Base-by-base conservation (phyloP, 2,888 invertebrate genomes). In the Drosophila suboccidentalis region DNA sequence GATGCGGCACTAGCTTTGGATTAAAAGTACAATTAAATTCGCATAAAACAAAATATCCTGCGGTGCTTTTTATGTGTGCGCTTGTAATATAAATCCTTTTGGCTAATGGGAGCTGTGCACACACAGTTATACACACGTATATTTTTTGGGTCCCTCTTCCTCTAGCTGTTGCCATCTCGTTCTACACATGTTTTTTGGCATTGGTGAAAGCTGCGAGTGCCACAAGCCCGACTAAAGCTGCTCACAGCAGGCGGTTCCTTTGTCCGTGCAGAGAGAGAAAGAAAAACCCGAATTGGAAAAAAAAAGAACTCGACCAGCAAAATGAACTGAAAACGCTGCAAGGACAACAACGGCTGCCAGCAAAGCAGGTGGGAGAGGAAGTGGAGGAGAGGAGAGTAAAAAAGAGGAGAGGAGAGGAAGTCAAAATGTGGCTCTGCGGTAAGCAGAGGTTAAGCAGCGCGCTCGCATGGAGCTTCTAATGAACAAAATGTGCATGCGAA, bases 21-120 rank as follows among this genome's bases (percentile, higher is more conserved):
- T 88, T 88, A 88, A 85, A 89, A 88, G 79, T 87, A 90, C 89
- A 90, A 90, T 90, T 90, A 90, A 90, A 89, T 88, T 87, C 90
- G 76, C 85, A 90, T 90, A 87, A 90, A 90, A 87, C 78, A 83
- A 83, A 83, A 89, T 89, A 90, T 90, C 90, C 85, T 90, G 83
- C 82, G 83, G 90, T 82, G 82, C 71, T 78, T 75, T 81, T 87
- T 84, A 75, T 86, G 71, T 81, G 71, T 69, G 71, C 74, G 75
- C 78, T 86, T 80, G 86, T 87, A 85, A 85, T 81, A 85, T 86
- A 87, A 86, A 81, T 87, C 88, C 81, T 83, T 80, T 83, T 80
- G 86, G 83, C 86, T 86, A 86, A 86, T 87, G 86, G 78, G 71
- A 71, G 69, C 75, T 62, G 46, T 63, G 68, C 67, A 73, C 60